Base-by-base conservation (phyloP, 2,888 invertebrate genomes). In the Lithophane ornitopus region DNA sequence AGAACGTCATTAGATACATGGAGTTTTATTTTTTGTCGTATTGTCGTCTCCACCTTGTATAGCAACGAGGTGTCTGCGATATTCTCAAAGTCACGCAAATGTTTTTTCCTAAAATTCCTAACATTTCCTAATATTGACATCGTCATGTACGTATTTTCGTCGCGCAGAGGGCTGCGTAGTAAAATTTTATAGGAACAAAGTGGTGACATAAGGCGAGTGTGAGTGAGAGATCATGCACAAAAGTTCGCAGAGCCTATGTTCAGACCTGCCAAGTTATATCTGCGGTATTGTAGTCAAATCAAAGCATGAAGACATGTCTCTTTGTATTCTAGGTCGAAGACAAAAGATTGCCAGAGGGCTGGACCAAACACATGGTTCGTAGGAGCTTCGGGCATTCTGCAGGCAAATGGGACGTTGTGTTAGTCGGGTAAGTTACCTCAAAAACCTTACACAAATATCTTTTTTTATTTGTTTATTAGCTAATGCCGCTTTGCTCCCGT, bases 351-450 rank as follows among this genome's bases (percentile, higher is more conserved):
- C 98, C 98, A 0, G 92, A 96, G 1, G 98, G 98, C 3, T 98
- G 98, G 98, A 97, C 97, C 0, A 98, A 98, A 91, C 98, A 98
- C 91, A 97, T 98, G 94, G 97, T 98, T 41, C 97, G 98, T 83
- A 97, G 98, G 49, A 96, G 97, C 85, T 94, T 97, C 69, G 98
- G 98, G 0, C 96, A 97, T 62, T 98, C 98, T 39, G 98, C 98
- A 19, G 98, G 98, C 12, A 98, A 98, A 91, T 98, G 98, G 98
- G 98, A 98, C 90, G 98, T 98, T 3, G 97, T 98, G 63, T 97
- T 98, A 74, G 96, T 98, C 0, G 97, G 97, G 98, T 98, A 91
- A 91, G 94, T 90, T n/a, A 70, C 19, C n/a, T 16, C 11, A 6
- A 11, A 34, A 34, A n/a, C n/a, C 28, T 49, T 16, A 28, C 26